Evolutionary conservation across 1,140 invertebrate genomes (phyloP), one percentile per base, ranked within the genome.

Genomic region (Idris sp.): DNA sequence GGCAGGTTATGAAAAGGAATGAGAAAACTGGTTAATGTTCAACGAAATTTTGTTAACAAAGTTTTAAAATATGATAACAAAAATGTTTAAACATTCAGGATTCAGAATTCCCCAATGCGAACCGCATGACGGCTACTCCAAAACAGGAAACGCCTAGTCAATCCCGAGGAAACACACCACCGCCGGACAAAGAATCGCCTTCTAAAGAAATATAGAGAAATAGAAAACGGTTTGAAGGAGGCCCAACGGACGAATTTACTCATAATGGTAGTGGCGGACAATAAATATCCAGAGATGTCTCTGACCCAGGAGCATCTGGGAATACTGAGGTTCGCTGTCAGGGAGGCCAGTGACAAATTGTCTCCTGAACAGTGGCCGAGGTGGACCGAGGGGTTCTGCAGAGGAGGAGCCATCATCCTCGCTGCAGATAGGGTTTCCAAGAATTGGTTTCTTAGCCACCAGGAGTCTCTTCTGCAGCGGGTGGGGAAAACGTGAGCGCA

Each of bases 371-470:
- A 26, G 19, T 22, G 11, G 10, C 33, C 48, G 11, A 51, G 13
- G 31, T 51, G 36, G n/a, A 8, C 0, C 0, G 33, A 51, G 6
- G 1, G 0, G 6, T 51, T 51, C 19, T 26, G 33, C 6, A 1
- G 31, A 2, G 48, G 48, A 26, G 48, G 48, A 19, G 19, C 48
- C 13, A 26, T 51, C n/a, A 26, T 38, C 18, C 0, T 38, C 0
- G 8, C 38, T 4, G 8, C 6, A n/a, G 11, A 51, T 9, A 9
- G 2, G 6, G 4, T 0, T 2, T 2, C 31, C 31, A 36, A 9
- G n/a, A 0, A 26, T 1, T 51, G 48, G 33, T 51, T 51, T n/a
- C 2, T 36, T 4, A 14, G 16, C 33, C 48, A 36, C 10, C 14
- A 11, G 7, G 31, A 0, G 11, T 5, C 4, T 0, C 3, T 49